These are phyloP conservation scores for Cyclargus thomasi DNA, from an alignment of 1,140 invertebrate genomes.

Conservation along the genomic window DNA sequence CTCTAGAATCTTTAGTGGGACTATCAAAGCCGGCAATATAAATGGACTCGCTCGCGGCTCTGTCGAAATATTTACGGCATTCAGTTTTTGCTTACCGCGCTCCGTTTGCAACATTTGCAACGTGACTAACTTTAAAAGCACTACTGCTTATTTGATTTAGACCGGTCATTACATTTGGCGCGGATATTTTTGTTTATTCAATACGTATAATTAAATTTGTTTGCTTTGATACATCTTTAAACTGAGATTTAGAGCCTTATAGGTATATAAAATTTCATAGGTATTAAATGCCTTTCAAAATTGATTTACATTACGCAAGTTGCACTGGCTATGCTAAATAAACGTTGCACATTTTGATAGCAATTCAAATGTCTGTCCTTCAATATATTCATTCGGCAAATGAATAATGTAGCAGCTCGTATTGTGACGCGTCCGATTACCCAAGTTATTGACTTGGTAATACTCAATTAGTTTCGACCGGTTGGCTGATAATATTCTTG, in stretches of 20 bases:
- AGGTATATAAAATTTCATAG: too few relatives aligned
- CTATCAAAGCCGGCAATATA: conserved; percentile 48
- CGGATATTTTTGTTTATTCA: not conserved
- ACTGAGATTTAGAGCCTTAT: not conserved
- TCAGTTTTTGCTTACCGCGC: conserved; percentile 21
- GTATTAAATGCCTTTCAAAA: not conserved
- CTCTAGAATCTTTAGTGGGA: conserved; percentile 43
- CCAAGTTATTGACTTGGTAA: conserved; percentile 9
- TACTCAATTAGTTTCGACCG: not conserved
- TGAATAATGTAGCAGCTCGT: conserved; percentile 10
- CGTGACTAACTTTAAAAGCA: conserved; percentile 16
- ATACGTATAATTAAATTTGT: not conserved
- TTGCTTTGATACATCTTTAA: not conserved
- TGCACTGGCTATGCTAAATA: not conserved
- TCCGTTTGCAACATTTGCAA: not conserved
- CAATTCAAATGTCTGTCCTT: conserved; percentile 1
- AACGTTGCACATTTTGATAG: not conserved
- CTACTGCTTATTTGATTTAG: conserved; percentile 20
- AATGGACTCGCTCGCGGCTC: conserved; percentile 51
- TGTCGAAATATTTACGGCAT: conserved; percentile 61
- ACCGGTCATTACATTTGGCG: conserved; percentile 15
- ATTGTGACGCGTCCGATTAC: conserved; percentile 12
- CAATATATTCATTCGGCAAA: not conserved
- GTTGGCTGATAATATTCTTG: not conserved
- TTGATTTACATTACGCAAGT: not conserved